Evolutionary conservation across 2,888 invertebrate genomes (phyloP), one percentile per base, ranked within the genome.

Genomic region (Halocaridina rubra): DNA sequence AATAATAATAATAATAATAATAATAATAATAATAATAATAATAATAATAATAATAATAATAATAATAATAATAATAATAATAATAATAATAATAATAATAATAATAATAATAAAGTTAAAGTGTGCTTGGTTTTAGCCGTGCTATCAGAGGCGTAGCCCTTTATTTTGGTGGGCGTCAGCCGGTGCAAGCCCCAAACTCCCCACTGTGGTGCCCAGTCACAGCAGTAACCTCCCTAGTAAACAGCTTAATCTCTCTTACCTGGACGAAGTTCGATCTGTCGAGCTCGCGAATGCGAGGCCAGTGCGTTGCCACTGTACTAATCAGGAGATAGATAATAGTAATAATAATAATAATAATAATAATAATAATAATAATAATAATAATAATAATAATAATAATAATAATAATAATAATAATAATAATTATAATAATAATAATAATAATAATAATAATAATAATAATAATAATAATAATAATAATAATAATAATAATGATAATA

Each of bases 1-100:
- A 61, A 61, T 10, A 61, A 61, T 61, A 61, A 61, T 61, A 61
- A 61, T 61, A 22, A 2, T 39, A 39, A 39, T 39, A 39, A 39
- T 39, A 39, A 39, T 39, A 39, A 39, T 39, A 39, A 39, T 39
- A 39, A 39, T 39, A 39, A 39, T 39, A 39, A 39, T 39, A 61
- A 61, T 61, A 61, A 61, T 61, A 61, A 61, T 61, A 61, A 61
- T 61, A 61, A 61, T 61, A 61, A 61, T 61, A 61, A 61, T 39
- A 39, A 39, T 8, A 39, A 39, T 39, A 13, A 39, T 39, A 13
- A 39, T 39, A 39, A 39, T 39, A 39, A 39, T 39, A 61, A 61
- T 61, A 2, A 61, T 61, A 61, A 61, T 61, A 22, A 2, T 61
- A 2, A 61, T 61, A 61, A 1, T 61, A 61, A 61, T 22, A 22